Percentiles rank a stretch among this genome's conserved stretches.
These are phyloP conservation scores for Dromaius novaehollandiae DNA, from an alignment of 2,113 vertebrate genomes.

Conservation along the genomic window DNA sequence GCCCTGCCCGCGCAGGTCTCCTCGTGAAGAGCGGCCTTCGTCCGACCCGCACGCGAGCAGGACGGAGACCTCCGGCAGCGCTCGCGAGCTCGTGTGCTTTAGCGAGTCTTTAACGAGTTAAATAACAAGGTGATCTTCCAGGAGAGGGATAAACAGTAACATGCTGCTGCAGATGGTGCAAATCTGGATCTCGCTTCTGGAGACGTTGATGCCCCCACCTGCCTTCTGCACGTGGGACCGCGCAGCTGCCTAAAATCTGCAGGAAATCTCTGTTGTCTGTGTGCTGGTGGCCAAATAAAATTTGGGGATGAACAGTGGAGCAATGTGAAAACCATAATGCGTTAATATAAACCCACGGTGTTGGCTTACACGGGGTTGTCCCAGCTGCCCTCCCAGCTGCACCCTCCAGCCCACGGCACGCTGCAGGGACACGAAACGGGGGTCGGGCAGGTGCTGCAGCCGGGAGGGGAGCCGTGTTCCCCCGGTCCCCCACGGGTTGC, in stretches of 20 bases:
- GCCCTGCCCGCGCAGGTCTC: too few species aligned
- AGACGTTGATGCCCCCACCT: fast-evolving
- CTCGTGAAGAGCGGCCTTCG: too few species aligned
- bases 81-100: neutral
- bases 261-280: neutral
- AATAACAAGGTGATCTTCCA: neutral
- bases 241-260: neutral
- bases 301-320: neutral
- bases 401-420: too few species aligned
- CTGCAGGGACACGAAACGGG: neutral
- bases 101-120: neutral
- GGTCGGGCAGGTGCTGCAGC: neutral
- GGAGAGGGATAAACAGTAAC: neutral
- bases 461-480: neutral
- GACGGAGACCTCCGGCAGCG: neutral
- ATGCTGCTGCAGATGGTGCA: neutral
- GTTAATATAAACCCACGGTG: neutral
- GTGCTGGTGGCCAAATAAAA: neutral
- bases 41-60: too few species aligned
- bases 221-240: neutral
- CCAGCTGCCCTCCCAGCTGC: too few species aligned
- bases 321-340: neutral
- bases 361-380: neutral
- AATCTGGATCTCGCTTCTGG: neutral
- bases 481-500: neutral